These are phyloP conservation scores for Gallinago jamesoni DNA, from an alignment of 2,113 vertebrate genomes.

Conservation along the genomic window DNA sequence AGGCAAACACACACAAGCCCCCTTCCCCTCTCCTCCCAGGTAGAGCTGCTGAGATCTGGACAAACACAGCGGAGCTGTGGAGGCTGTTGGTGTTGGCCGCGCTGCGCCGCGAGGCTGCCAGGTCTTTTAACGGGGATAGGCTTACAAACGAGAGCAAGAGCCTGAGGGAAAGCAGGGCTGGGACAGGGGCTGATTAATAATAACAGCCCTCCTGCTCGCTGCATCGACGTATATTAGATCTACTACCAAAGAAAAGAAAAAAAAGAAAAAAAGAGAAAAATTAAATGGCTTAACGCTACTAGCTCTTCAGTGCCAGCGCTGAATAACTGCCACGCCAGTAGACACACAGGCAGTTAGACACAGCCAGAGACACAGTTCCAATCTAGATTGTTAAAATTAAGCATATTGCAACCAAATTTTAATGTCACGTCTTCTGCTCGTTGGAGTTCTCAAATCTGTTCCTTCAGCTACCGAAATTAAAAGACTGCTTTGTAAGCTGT, in stretches of 20 bases:
- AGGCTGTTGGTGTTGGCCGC: constrained; percentile 77
- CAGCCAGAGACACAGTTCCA: constrained; percentile 32
- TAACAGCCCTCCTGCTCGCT: constrained; percentile 19
- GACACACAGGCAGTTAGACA: background rate
- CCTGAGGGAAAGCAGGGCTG: constrained; percentile 37
- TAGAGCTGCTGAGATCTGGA: constrained; percentile 71
- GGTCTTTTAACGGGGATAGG: constrained; percentile 71
- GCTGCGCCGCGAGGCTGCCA: constrained; percentile 53
- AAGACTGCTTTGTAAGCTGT: constrained; percentile 44
- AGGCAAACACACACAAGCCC: constrained; percentile 24
- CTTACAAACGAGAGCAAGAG: constrained; percentile 61
- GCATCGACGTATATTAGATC: background rate
- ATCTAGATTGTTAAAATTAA: constrained; percentile 15
- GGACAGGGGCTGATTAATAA: constrained; percentile 22
- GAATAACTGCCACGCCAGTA: constrained; percentile 1
- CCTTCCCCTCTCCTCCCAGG: constrained; percentile 66
- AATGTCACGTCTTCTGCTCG: constrained; percentile 18
- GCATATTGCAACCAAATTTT: constrained; percentile 43
- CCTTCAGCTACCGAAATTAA: constrained; percentile 53
- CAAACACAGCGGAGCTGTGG: constrained; percentile 66
- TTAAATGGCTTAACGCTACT: constrained; percentile 10
- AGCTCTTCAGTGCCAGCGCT: background rate
- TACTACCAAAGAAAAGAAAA: background rate
- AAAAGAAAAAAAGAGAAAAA: background rate
- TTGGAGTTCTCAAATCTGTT: constrained; percentile 57